Base-by-base conservation (phyloP, 2,113 vertebrate species). In the Malurus melanocephalus region DNA sequence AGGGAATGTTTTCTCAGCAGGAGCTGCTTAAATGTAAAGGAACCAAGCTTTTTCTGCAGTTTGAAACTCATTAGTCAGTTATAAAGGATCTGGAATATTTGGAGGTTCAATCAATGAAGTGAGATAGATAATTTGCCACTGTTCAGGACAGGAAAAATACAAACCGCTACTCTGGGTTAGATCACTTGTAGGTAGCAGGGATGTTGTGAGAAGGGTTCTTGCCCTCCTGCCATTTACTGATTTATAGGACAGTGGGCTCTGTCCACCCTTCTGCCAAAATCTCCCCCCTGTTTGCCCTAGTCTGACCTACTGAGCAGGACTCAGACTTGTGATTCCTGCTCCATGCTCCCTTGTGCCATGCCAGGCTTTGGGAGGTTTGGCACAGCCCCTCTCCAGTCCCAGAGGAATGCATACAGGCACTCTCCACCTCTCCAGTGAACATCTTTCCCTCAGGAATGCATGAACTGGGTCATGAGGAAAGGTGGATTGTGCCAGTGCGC, bases 271-370 rank as follows among this genome's bases (percentile, higher is more conserved):
- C 16, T 53, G 18, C 3, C 23, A 48, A 22, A 64, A 67, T 3
- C 12, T 87, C 3, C 1, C 2, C 7, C 14, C 23, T 80, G 23
- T 26, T 51, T 68, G 40, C 21, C 42, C 26, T 27, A 16, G 32
- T 61, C 55, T 57, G 28, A 40, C 13, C 12, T 28, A 16, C 30
- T 40, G 28, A 65, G 13, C 8, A 8, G 26, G 43, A 49, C 16
- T 22, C 38, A 22, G 33, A 35, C 13, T 13, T 73, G 30, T 61
- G 16, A 51, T 40, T 62, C 11, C 28, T 35, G 22, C 38, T 51
- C 2, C 10, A 13, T 0, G 0, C 11, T 76, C 6, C 16, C 16
- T 17, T 49, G 13, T 72, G 45, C 30, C 52, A 20, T 0, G 2
- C 38, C 46, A 48, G 33, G 14, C 8, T 76, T 68, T 65, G 17